Evolutionary conservation across 2,113 vertebrate species (phyloP), one percentile per base, ranked within the genome.

Genomic region (Procavia capensis): DNA sequence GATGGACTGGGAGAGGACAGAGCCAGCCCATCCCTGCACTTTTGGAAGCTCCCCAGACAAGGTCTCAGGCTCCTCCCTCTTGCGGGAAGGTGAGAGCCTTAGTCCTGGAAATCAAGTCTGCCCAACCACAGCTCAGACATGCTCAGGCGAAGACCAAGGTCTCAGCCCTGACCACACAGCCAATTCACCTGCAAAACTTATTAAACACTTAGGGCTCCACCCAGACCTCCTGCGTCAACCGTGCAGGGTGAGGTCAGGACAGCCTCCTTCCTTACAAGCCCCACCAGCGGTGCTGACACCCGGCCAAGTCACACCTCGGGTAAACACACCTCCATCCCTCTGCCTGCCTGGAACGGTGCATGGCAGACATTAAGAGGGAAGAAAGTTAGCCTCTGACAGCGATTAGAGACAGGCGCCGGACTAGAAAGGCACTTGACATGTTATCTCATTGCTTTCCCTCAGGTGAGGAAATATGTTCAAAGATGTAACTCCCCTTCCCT

Each of bases 221-320:
- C 47, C 82, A 90, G 61, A 43, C 29, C 72, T 81, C 47, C 81
- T 61, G 93, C 94, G 93, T 90, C 74, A 92, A 61, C 39, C 43
- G 24, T 16, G 36, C 17, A n/a, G 72, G 82, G 78, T 16, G 66
- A 88, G 76, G 90, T 80, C 29, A n/a, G 29, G 74, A n/a, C n/a
- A 47, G 63, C 72, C 25, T 6, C 4, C 25, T 43, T 27, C 25
- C 41, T 36, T 11, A 27, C 19, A 36, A 22, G 36, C 36, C 70
- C 66, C 9, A 24, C 27, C 70, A 24, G 59, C 1, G 41, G 13
- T n/a, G 29, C 87, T 47, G 59, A 68, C 10, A 63, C 36, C 0
- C 9, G 45, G 34, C 87, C 90, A 79, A 50, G 25, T 10, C 8
- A 76, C 0, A 1, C 22, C 68, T 83, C 61, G 45, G 61, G 50